Percentiles rank a stretch among this genome's conserved stretches.
Conservation (phyloP, 2,113 vertebrate genomes). For the Raphicerus campestris region DNA sequence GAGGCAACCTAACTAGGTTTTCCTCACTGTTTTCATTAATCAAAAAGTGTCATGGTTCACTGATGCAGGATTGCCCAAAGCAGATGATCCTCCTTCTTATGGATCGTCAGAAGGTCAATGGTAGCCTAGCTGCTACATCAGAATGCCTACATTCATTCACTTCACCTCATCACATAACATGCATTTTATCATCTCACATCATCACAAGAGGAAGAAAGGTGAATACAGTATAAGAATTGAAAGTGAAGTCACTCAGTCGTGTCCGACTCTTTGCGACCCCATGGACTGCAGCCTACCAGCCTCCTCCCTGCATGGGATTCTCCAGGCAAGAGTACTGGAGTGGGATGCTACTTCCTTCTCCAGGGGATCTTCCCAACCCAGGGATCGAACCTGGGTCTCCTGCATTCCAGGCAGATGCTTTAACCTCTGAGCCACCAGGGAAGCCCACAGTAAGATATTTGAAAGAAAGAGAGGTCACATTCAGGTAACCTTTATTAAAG, state of each 20-base stretch:
- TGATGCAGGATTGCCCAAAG: not conserved
- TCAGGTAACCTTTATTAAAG: not conserved
- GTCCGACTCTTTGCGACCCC: too few species aligned
- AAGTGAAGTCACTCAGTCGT: too few species aligned
- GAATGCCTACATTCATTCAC: not conserved
- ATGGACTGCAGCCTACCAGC: too few species aligned
- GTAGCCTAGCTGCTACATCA: not conserved
- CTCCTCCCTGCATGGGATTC: too few species aligned
- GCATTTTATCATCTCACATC: not conserved
- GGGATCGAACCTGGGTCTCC: too few species aligned
- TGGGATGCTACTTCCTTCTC: too few species aligned
- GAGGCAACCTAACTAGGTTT: not conserved
- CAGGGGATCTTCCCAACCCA: too few species aligned
- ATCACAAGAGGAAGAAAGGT: not conserved
- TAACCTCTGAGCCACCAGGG: too few species aligned
- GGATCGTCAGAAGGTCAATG: not conserved
- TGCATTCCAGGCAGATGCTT: too few species aligned
- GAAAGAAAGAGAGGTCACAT: not conserved
- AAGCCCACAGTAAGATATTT: not conserved
- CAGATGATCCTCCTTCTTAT: not conserved
- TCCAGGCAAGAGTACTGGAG: too few species aligned
- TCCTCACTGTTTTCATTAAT: not conserved
- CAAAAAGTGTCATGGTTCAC: not conserved
- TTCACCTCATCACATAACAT: not conserved
- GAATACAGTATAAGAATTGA: not conserved